A percentile compares a stretch with the other conserved stretches of the same genome.
Evolutionary conservation across 2,797 vertebrate species (phyloP).

Genomic region (Echeneis naucrates): DNA sequence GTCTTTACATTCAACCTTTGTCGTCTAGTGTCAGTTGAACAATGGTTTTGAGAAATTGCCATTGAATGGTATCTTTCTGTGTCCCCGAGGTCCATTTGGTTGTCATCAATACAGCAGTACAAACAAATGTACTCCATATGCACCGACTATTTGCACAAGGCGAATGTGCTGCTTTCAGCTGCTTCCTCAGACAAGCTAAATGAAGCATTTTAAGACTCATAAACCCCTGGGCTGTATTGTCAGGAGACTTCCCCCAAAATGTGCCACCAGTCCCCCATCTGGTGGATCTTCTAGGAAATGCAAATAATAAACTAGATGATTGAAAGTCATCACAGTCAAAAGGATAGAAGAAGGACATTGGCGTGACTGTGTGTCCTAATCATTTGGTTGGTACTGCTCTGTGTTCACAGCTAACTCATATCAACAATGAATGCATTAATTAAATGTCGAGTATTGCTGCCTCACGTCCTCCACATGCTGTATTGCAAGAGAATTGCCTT

Average conservation of each 20-base stretch:
- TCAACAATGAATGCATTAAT: not conserved
- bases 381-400: not conserved
- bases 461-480: not conserved
- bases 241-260: constrained; percentile 21
- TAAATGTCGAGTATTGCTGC: not conserved
- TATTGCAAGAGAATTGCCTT: not conserved
- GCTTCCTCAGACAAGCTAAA: not conserved
- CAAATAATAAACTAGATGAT: constrained; percentile 10
- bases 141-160: not conserved
- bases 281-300: constrained; percentile 60
- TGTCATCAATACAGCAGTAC: not conserved
- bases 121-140: not conserved
- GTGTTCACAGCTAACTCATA: not conserved
- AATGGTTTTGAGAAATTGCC: not conserved
- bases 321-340: not conserved
- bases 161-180: not conserved
- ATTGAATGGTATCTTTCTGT: not conserved
- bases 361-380: too few species aligned
- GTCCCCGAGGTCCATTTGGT: not conserved
- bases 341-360: too few species aligned
- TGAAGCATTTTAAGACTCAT: not conserved
- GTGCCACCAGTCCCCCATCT: constrained; percentile 59
- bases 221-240: not conserved
- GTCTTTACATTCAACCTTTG: not conserved
- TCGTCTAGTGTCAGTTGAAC: not conserved